These are phyloP conservation scores for Yponomeuta sedellus DNA, from an alignment of 2,888 invertebrate species.

Conservation along the genomic window DNA sequence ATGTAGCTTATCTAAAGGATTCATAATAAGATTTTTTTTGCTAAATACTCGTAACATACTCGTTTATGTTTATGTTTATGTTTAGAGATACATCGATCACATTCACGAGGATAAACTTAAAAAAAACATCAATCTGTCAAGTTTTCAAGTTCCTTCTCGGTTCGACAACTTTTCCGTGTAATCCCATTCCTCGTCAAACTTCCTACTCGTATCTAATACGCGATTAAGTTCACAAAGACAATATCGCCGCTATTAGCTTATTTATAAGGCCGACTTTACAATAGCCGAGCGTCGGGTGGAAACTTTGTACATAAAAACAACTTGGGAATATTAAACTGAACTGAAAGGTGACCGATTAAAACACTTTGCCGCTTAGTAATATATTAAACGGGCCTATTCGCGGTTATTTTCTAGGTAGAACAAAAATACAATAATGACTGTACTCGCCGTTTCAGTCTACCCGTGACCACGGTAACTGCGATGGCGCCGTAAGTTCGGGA, in stretches of 20 bases:
- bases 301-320: constrained; percentile 1
- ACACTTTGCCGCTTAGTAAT: background rate
- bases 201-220: constrained; percentile 1
- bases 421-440: too few relatives aligned
- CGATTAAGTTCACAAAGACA: constrained; percentile 5
- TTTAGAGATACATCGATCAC: background rate
- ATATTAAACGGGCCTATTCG: too few relatives aligned
- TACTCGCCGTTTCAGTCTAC: too few relatives aligned
- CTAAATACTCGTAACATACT: too few relatives aligned
- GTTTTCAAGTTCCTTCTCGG: background rate
- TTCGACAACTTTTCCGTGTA: background rate
- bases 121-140: constrained; percentile 5
- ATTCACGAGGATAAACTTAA: background rate
- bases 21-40: too few relatives aligned
- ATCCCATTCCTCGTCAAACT: background rate
- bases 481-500: too few relatives aligned
- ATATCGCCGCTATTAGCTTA: constrained; percentile 5
- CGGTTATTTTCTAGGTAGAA: too few relatives aligned
- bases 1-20: too few relatives aligned
- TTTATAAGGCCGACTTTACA: background rate
- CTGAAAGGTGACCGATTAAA: background rate
- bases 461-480: too few relatives aligned
- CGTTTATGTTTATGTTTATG: too few relatives aligned
- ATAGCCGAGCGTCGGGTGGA: background rate
- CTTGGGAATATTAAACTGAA: background rate